phyloP scores from a whole-genome alignment of 2,113 vertebrate species.

The Nesoenas mayeri region DNA sequence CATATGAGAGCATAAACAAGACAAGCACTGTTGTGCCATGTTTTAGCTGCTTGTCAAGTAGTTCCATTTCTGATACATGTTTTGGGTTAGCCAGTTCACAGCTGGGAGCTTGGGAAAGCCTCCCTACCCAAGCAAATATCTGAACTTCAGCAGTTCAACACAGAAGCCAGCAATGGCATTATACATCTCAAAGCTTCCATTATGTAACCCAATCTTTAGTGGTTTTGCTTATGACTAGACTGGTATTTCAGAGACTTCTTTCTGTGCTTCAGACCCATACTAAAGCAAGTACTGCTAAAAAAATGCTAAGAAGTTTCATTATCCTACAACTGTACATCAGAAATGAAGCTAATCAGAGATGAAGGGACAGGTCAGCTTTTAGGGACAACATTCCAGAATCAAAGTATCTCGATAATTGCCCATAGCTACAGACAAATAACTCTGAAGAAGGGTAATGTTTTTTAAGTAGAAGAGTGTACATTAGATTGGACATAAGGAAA shows the following conservation, averaged over 20 bases:
- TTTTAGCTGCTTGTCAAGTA: neutral
- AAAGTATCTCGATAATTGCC: neutral
- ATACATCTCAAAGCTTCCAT: neutral
- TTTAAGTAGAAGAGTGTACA: neutral
- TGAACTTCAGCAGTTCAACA: neutral
- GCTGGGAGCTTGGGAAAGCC: neutral
- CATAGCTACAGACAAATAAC: neutral
- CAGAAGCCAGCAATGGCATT: neutral
- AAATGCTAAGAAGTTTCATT: neutral
- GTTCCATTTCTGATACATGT: neutral
- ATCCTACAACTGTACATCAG: neutral
- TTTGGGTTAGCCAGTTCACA: neutral
- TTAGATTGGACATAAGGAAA: neutral
- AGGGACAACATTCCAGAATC: neutral
- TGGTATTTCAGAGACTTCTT: neutral
- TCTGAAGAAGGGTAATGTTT: neutral
- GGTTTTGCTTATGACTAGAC: neutral
- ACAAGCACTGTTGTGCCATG: neutral
- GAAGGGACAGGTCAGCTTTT: neutral
- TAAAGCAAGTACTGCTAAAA: neutral
- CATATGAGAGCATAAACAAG: neutral
- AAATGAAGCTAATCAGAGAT: neutral
- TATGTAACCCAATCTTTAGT: neutral
- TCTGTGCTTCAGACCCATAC: neutral
- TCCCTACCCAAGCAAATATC: neutral